A percentile compares a stretch with the other conserved stretches of the same genome.
Conservation (phyloP, 37 sponge, comb jelly and placozoan genomes). For the Oscarella lobularis region DNA sequence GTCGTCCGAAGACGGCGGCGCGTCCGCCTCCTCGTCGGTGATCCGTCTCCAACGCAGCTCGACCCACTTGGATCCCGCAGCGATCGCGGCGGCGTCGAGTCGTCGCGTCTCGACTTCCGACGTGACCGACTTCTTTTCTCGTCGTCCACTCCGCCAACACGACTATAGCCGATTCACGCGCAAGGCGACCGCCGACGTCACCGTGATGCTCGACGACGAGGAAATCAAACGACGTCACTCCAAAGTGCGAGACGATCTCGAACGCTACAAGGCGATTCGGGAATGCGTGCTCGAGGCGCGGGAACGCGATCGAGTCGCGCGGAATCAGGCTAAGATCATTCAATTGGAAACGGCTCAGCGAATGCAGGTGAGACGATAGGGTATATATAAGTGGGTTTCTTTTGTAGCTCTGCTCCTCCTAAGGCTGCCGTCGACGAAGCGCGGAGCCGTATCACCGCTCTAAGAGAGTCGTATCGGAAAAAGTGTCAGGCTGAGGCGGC, state of each 20-base stretch:
- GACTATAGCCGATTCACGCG: background rate
- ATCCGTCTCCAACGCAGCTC: too few species aligned
- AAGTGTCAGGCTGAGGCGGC: too few species aligned
- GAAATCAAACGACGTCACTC: slow-evolving; percentile 12
- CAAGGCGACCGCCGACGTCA: background rate
- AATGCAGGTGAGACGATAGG: slow-evolving; percentile 31
- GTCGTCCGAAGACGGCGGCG: too few species aligned
- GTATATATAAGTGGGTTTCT: too few species aligned
- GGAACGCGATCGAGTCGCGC: slow-evolving; percentile 23
- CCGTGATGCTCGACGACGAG: slow-evolving; percentile 14
- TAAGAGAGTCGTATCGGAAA: too few species aligned
- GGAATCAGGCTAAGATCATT: slow-evolving; percentile 24
- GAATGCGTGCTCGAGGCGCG: slow-evolving; percentile 19
- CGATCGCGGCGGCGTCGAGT: too few species aligned
- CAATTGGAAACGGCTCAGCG: slow-evolving; percentile 36
- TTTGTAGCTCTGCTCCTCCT: too few species aligned
- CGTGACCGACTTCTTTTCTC: background rate
- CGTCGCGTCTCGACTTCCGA: background rate
- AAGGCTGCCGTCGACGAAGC: too few species aligned
- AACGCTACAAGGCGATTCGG: slow-evolving; percentile 18
- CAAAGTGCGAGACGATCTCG: slow-evolving; percentile 13
- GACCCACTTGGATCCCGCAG: too few species aligned
- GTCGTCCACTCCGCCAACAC: background rate
- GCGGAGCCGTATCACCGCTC: too few species aligned
- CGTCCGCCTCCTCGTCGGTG: too few species aligned